Conservation (phyloP, 2,113 vertebrate genomes). For the Puma concolor region DNA sequence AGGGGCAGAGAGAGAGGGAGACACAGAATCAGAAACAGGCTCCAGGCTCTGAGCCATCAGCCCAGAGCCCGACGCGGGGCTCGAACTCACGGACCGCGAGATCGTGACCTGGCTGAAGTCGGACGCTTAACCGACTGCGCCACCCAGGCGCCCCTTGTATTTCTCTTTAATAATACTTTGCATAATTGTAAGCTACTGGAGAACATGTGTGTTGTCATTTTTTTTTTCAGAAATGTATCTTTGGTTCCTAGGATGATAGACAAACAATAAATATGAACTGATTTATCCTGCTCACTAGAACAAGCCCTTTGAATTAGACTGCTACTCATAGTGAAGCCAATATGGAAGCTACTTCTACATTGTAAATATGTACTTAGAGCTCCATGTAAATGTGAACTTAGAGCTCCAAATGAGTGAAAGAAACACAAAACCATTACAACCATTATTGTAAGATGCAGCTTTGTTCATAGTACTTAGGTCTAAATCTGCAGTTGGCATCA, state of each 20-base stretch:
- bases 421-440: background rate
- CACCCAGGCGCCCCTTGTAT: too few species aligned
- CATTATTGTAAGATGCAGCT: accelerated
- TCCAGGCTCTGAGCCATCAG: too few species aligned
- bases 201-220: background rate
- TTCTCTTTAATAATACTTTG: background rate
- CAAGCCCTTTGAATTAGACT: background rate
- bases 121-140: too few species aligned
- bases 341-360: background rate
- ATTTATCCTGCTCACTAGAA: background rate
- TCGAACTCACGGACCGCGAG: too few species aligned
- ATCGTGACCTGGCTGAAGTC: too few species aligned
- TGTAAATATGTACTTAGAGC: background rate
- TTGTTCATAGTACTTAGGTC: background rate
- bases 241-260: background rate
- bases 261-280: background rate
- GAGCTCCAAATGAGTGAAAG: background rate
- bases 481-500: background rate
- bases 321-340: background rate
- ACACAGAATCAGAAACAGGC: too few species aligned
- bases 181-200: background rate
- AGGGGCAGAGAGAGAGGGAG: too few species aligned
- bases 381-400: background rate
- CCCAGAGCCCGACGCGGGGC: too few species aligned
- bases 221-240: background rate